Conservation (phyloP, 2,113 vertebrate species). For the Stercorarius parasiticus region DNA sequence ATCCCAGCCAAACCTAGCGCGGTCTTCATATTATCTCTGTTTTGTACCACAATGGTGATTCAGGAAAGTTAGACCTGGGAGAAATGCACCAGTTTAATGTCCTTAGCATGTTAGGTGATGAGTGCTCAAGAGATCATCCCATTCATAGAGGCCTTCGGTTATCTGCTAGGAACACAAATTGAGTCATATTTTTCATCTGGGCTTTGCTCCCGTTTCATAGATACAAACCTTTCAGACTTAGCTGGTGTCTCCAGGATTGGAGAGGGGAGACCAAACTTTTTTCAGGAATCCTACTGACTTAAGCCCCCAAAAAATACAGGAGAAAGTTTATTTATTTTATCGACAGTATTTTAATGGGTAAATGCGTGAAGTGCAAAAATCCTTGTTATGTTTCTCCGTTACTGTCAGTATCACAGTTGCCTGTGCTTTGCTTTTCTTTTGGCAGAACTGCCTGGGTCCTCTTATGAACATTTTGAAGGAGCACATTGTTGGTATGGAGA, state of each 20-base stretch:
- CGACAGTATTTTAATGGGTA: background rate
- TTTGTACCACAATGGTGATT: background rate
- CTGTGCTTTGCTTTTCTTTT: constrained; percentile 18
- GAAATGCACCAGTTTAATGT: background rate
- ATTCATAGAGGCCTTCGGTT: background rate
- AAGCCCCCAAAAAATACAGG: background rate
- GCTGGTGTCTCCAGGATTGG: background rate
- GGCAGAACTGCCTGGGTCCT: constrained; percentile 79
- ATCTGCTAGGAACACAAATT: background rate
- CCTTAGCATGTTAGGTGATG: background rate
- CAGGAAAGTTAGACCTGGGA: background rate
- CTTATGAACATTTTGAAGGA: constrained; percentile 89
- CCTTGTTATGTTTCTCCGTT: background rate
- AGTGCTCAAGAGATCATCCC: background rate
- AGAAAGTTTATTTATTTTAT: background rate
- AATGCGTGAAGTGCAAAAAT: background rate
- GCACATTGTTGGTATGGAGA: constrained; percentile 86
- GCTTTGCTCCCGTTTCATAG: background rate
- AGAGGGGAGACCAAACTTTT: background rate
- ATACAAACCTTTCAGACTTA: background rate
- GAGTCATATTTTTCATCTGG: background rate
- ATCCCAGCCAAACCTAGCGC: background rate
- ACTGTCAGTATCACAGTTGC: background rate
- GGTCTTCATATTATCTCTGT: background rate
- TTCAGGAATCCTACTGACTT: background rate